A percentile compares a stretch with the other conserved stretches of the same genome.
These are phyloP conservation scores for Limnephilus marmoratus DNA, from an alignment of 2,888 invertebrate genomes.

Conservation along the genomic window DNA sequence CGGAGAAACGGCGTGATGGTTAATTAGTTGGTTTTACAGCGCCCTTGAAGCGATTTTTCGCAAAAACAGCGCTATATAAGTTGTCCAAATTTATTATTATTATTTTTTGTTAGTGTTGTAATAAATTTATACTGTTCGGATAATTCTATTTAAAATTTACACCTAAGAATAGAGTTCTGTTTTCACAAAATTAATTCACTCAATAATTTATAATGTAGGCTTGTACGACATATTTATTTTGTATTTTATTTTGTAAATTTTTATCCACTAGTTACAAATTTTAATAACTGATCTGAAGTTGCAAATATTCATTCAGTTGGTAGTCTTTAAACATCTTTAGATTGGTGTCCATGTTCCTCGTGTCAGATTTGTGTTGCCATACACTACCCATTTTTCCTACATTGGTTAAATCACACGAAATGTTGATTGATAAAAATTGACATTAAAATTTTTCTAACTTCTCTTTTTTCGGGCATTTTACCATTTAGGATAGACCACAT, in stretches of 20 bases:
- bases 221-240: background rate
- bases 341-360: constrained; percentile 10
- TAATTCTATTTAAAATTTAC: background rate
- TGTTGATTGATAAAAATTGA: background rate
- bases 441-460: background rate
- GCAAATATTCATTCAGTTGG: background rate
- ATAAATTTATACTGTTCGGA: too few species aligned
- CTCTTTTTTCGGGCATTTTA: too few species aligned
- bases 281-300: background rate
- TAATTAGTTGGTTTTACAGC: too few species aligned
- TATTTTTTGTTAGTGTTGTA: too few species aligned
- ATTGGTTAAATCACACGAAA: background rate
- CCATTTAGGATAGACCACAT: too few species aligned
- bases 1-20: too few species aligned
- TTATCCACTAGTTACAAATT: background rate
- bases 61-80: too few species aligned
- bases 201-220: background rate
- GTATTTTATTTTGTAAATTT: too few species aligned
- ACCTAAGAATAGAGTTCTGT: background rate
- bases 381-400: background rate
- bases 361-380: constrained; percentile 40
- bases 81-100: too few species aligned
- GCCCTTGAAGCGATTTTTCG: too few species aligned
- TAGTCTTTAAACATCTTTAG: background rate
- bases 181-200: background rate